Evolutionary conservation across 2,113 vertebrate species (phyloP), one percentile per base, ranked within the genome.

Genomic region (Carollia perspicillata): DNA sequence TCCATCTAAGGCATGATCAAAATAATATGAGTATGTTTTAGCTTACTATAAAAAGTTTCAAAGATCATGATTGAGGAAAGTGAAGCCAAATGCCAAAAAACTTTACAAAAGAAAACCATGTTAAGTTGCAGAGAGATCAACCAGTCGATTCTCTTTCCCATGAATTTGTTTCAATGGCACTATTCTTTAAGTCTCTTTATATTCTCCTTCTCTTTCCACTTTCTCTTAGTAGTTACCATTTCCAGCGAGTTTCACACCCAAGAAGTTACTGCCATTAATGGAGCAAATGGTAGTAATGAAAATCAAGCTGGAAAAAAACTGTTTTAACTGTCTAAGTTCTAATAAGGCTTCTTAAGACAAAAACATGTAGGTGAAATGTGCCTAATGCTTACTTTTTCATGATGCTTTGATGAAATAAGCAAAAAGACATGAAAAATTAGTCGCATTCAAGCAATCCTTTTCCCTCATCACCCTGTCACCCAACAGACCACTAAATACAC

Each of bases 241-340:
- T 96, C 85, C 95, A 95, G 94, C 28, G 95, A 97, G 95, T 84
- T 98, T 95, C 94, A 95, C 58, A 93, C 89, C 51, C 86, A 96
- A 91, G 96, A 94, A 97, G 66, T 95, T 97, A 92, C 30, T 90
- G 95, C 84, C 93, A 71, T 94, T 98, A 97, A 97, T 97, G 96
- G 97, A 97, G 96, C 89, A 97, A 98, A 96, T 90, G 83, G 86
- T 90, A 89, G 86, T 96, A 94, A 96, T 97, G 94, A 98, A 96
- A 96, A 94, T 96, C 78, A 93, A 92, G 60, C 79, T 95, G 78
- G 88, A 37, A 55, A 49, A 80, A 42, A 51, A 47, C 42, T 84
- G 53, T 37, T 94, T 94, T 86, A 96, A 94, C 89, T 83, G 22
- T 94, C 37, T 92, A 58, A 35, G 58, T 94, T 84, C 30, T 87